These are phyloP conservation scores for Drosophila atroscutellata DNA, from an alignment of 2,888 invertebrate genomes.

Conservation along the genomic window DNA sequence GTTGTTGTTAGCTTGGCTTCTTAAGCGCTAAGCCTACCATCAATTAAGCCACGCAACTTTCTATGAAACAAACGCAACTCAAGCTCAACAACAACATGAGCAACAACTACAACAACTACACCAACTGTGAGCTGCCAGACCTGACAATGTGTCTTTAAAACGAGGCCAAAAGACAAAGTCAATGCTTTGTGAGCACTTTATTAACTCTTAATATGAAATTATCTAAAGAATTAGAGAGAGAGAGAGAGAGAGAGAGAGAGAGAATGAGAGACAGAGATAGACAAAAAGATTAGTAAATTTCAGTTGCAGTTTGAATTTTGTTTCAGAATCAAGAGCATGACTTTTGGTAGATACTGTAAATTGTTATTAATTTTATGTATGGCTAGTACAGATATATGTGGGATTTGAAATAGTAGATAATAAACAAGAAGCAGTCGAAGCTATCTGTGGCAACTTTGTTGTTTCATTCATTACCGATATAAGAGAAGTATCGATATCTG, in stretches of 20 bases:
- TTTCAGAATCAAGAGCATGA: background rate
- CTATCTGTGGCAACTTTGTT: too few species aligned
- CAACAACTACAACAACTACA: background rate
- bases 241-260: fast-evolving
- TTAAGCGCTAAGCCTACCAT: slow-evolving; percentile 12
- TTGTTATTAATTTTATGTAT: background rate
- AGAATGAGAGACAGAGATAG: background rate
- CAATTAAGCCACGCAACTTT: slow-evolving; percentile 70
- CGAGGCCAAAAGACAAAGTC: slow-evolving; percentile 8
- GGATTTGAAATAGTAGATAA: too few species aligned
- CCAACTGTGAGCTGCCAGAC: background rate
- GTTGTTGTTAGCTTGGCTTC: slow-evolving; percentile 3
- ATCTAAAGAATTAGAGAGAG: too few species aligned
- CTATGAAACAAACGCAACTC: slow-evolving; percentile 60
- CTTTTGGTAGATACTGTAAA: background rate
- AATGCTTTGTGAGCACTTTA: slow-evolving; percentile 1
- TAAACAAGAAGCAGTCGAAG: too few species aligned
- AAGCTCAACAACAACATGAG: slow-evolving; percentile 13
- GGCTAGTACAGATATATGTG: background rate
- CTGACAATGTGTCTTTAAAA: background rate
- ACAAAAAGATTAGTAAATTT: background rate
- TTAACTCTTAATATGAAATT: background rate
- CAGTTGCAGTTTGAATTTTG: background rate
- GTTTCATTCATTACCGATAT: too few species aligned
- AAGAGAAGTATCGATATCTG: too few species aligned